phyloP scores from a whole-genome alignment of 2,888 invertebrate genomes.

The Nomada goodeniana region DNA sequence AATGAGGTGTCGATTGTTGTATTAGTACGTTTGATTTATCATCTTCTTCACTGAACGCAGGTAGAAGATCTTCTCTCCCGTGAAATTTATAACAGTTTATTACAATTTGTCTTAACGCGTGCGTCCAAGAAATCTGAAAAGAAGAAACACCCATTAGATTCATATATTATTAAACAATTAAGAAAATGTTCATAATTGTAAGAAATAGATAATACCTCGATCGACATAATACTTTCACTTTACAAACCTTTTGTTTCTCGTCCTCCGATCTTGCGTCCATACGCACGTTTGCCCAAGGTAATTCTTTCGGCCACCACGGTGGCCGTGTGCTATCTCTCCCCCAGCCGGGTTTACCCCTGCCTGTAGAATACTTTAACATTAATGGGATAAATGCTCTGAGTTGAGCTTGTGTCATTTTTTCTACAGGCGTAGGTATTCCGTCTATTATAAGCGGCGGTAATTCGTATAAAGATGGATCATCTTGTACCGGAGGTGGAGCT shows the following conservation, averaged over 20 bases:
- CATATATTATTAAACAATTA: not conserved
- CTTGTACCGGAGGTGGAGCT: conserved; percentile 93
- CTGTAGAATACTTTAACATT: conserved; percentile 99
- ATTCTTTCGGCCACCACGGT: conserved; percentile 99
- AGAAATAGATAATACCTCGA: not conserved
- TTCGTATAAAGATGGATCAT: conserved; percentile 97
- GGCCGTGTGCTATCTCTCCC: conserved; percentile 98
- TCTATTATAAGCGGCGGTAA: conserved; percentile 98
- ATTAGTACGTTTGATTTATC: conserved; percentile 89
- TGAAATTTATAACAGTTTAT: conserved; percentile 99
- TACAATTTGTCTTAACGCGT: conserved; percentile 97
- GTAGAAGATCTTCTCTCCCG: conserved; percentile 96
- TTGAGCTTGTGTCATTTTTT: conserved; percentile 99
- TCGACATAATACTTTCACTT: not conserved
- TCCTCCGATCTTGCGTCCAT: conserved; percentile 98
- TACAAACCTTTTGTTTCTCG: conserved; percentile 96
- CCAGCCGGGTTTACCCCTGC: conserved; percentile 98
- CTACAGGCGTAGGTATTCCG: conserved; percentile 98
- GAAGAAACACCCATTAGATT: conserved; percentile 78
- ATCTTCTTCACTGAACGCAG: conserved; percentile 96
- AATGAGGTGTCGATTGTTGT: conserved; percentile 85
- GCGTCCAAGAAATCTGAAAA: conserved; percentile 99
- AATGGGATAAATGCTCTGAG: conserved; percentile 97
- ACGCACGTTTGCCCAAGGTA: conserved; percentile 99
- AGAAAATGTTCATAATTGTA: not conserved